Base-by-base conservation (phyloP, 2,888 invertebrate genomes). In the Drosophila ochracea region DNA sequence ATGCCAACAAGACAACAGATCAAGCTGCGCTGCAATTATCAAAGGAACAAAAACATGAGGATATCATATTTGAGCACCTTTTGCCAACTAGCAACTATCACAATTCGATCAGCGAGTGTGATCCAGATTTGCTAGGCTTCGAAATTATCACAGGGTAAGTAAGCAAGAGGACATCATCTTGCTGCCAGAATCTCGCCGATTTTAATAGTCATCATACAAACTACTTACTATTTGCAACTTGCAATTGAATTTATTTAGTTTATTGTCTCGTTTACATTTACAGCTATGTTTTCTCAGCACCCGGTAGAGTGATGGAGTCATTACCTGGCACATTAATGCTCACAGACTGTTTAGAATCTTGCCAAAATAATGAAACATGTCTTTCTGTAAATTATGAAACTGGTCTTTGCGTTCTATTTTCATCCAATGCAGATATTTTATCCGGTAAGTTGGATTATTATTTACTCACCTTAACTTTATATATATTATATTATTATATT, bases 341-440 rank as follows among this genome's bases (percentile, higher is more conserved):
- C 93, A 97, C 98, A 91, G 98, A 98, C 94, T 98, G 98, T 94
- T 95, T 98, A 91, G 97, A 98, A 94, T 97, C 97, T 92, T 98
- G 98, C 94, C 97, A 97, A 94, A 95, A 95, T 92, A 98, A 98
- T 95, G 97, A 97, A 94, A 96, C 97, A 91, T 98, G 98, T 94
- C 96, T 96, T 92, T 96, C 98, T 84, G 97, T 98, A 94, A 98
- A 98, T 95, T 98, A 98, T 94, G 98, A 98, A 95, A 98, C 98
- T 73, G 98, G 98, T 79, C 95, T 98, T 62, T 98, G 98, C 94
- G 97, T 98, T 84, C 95, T 98, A 82, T 98, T 98, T 95, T 97
- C 68, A 54, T 72, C 67, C 68, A 97, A 97, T 93, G 97, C 98
- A 84, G 97, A 98, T 94, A 96, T 96, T 94, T 94, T 97, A 93